Evolutionary conservation across 2,113 vertebrate species (phyloP).

Genomic region (Neodontobutis hainanensis): DNA sequence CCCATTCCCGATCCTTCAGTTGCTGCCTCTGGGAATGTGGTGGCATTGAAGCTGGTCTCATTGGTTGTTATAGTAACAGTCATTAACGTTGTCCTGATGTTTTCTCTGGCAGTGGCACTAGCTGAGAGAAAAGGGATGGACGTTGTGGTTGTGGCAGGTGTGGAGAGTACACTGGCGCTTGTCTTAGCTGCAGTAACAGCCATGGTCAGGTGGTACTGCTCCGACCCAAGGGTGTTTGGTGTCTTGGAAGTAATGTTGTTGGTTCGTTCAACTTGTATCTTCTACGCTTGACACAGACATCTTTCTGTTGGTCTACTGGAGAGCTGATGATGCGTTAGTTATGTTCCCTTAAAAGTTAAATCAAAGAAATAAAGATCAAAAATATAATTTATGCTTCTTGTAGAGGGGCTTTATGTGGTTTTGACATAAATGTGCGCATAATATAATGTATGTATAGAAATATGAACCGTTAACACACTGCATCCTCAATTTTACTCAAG

Average conservation of each 20-base stretch:
- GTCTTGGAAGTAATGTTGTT: slow-evolving; percentile 2
- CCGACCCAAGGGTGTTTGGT: slow-evolving; percentile 1
- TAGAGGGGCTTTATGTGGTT: no score
- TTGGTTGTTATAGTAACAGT: slow-evolving; percentile 82
- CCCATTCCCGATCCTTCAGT: slow-evolving; percentile 79
- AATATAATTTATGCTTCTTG: neutral
- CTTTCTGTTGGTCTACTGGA: slow-evolving; percentile 24
- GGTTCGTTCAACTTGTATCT: slow-evolving; percentile 32
- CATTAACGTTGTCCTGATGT: slow-evolving; percentile 63
- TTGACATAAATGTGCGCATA: neutral
- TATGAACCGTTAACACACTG: slow-evolving; percentile 8
- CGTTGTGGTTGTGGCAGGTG: slow-evolving; percentile 48
- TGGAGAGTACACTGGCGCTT: slow-evolving; percentile 51
- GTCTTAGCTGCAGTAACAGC: slow-evolving; percentile 53
- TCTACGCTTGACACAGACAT: slow-evolving; percentile 32
- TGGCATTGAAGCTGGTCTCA: slow-evolving; percentile 87
- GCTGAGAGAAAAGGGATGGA: slow-evolving; percentile 52
- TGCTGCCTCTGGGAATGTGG: slow-evolving; percentile 79
- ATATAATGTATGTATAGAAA: neutral
- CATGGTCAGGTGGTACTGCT: slow-evolving; percentile 55
- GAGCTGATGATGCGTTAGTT: slow-evolving; percentile 22
- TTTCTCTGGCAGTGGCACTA: slow-evolving; percentile 54
- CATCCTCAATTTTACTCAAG: slow-evolving; percentile 33
- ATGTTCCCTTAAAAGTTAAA: slow-evolving; percentile 19
- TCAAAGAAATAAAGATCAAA: neutral